phyloP scores from a whole-genome alignment of 2,888 invertebrate genomes.

The Chironomus tentans region DNA sequence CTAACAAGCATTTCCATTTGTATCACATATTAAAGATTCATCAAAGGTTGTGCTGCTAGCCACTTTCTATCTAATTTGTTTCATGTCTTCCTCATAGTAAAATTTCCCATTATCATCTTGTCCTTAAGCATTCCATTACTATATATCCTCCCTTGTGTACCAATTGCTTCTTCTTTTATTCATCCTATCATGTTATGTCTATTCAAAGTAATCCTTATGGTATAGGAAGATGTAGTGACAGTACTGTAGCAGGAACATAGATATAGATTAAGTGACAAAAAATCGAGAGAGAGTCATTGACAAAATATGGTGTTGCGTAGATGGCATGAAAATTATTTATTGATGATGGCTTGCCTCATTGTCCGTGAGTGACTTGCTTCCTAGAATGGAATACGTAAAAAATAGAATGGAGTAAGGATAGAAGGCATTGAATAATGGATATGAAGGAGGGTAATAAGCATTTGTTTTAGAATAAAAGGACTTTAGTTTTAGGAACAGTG shows the following conservation, averaged over 20 bases:
- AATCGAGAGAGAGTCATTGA: not conserved
- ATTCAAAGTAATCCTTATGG: not conserved
- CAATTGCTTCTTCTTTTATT: too few species aligned
- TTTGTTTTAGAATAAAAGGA: too few species aligned
- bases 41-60: not conserved
- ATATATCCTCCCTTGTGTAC: too few species aligned
- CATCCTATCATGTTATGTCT: not conserved
- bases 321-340: not conserved
- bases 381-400: too few species aligned
- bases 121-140: too few species aligned
- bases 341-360: not conserved
- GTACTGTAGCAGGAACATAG: not conserved
- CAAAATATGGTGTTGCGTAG: not conserved
- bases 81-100: not conserved
- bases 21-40: not conserved
- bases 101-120: not conserved
- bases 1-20: too few species aligned
- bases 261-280: not conserved
- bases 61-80: constrained; percentile 6
- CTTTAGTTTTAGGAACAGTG: too few species aligned
- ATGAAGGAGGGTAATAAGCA: too few species aligned
- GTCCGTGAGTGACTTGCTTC: too few species aligned
- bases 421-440: too few species aligned
- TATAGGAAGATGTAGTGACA: not conserved
- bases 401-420: too few species aligned